A percentile compares a stretch with the other conserved stretches of the same genome.
Evolutionary conservation across 2,888 invertebrate species (phyloP).

Genomic region (Eupeodes latifasciatus): DNA sequence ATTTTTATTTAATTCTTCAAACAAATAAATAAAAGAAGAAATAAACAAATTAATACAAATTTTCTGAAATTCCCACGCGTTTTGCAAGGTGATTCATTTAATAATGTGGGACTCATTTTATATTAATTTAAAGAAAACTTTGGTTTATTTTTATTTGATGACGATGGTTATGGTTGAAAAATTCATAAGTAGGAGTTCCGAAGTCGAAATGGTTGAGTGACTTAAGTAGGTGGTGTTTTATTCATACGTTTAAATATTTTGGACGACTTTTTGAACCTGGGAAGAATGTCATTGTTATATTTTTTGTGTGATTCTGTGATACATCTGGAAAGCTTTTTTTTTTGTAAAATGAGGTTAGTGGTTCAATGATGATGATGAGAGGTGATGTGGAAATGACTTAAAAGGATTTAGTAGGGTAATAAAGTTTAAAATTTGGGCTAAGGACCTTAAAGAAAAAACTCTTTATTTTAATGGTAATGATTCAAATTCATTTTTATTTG

Average conservation of each 20-base stretch:
- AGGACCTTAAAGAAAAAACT: not conserved
- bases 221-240: slow-evolving; percentile 20
- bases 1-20: slow-evolving; percentile 1
- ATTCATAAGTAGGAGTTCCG: slow-evolving; percentile 6
- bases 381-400: not conserved
- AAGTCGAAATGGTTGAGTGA: slow-evolving; percentile 8
- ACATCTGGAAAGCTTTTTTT: slow-evolving; percentile 1
- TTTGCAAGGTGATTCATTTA: slow-evolving; percentile 28
- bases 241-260: not conserved
- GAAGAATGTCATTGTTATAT: slow-evolving; percentile 21
- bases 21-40: not conserved
- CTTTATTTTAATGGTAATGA: too few relatives aligned
- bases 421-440: slow-evolving; percentile 7
- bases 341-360: slow-evolving; percentile 14
- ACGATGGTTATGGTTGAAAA: not conserved
- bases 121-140: not conserved
- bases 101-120: slow-evolving; percentile 26
- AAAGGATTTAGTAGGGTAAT: slow-evolving; percentile 1
- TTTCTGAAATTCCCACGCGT: slow-evolving; percentile 24
- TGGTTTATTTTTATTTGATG: not conserved
- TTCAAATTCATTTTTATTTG: not conserved
- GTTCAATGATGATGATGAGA: slow-evolving; percentile 12
- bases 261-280: not conserved
- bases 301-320: not conserved
- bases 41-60: slow-evolving; percentile 6